These are phyloP conservation scores for Nothocercus julius DNA, from an alignment of 2,113 vertebrate species.

Conservation along the genomic window DNA sequence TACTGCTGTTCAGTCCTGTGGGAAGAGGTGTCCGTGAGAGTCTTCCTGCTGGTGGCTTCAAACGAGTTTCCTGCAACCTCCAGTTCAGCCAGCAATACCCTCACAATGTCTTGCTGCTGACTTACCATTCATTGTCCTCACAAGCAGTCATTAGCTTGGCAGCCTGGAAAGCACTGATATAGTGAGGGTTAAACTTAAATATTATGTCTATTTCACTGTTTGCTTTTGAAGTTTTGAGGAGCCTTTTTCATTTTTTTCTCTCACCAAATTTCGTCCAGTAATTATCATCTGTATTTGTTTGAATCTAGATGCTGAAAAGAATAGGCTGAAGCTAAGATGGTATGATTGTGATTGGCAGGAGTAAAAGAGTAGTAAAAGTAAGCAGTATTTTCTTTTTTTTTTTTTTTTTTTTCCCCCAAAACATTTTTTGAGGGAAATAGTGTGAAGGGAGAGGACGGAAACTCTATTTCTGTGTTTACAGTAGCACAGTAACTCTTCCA, in stretches of 20 bases:
- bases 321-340: not conserved
- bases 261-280: conserved; percentile 2
- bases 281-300: conserved; percentile 35
- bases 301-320: conserved; percentile 30
- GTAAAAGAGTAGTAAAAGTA: conserved; percentile 35
- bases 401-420: not conserved
- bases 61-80: not conserved
- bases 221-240: not conserved
- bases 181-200: not conserved
- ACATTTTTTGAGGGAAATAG: conserved; percentile 21
- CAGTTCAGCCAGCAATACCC: not conserved
- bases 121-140: not conserved
- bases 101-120: not conserved
- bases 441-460: not conserved
- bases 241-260: not conserved
- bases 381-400: conserved; percentile 51
- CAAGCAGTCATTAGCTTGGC: not conserved
- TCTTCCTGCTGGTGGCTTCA: not conserved
- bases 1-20: not conserved
- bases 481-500: not conserved
- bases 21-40: not conserved
- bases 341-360: conserved; percentile 42
- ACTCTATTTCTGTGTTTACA: conserved; percentile 24
- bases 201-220: not conserved
- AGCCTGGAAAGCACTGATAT: not conserved